phyloP scores from a whole-genome alignment of 1,140 invertebrate species.

The Platorchestia sp. region DNA sequence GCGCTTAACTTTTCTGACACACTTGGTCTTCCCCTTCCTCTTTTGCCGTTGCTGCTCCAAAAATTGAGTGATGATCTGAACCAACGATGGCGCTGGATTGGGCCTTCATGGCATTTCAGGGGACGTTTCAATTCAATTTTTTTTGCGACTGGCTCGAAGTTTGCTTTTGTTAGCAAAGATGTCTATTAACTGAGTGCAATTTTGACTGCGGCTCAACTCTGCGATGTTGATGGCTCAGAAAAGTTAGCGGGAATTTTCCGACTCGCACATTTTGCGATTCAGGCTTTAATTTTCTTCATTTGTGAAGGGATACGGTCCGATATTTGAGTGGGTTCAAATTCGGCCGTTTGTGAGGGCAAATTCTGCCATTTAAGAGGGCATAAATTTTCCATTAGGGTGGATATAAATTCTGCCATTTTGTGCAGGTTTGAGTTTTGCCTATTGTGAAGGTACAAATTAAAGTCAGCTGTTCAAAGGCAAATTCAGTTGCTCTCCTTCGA shows the following conservation, averaged over 20 bases:
- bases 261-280: background rate
- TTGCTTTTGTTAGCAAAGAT: background rate
- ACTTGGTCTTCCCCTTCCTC: background rate
- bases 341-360: background rate
- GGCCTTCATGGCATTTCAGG: background rate
- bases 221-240: background rate
- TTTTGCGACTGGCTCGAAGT: background rate
- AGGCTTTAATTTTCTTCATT: background rate
- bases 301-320: background rate
- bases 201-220: background rate
- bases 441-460: too few relatives aligned
- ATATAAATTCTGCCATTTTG: too few relatives aligned
- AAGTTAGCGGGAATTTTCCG: background rate
- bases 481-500: too few relatives aligned
- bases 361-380: too few relatives aligned
- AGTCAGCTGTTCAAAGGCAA: too few relatives aligned
- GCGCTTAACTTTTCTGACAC: too few relatives aligned
- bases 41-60: background rate
- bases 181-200: background rate
- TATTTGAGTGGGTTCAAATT: too few relatives aligned
- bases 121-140: background rate
- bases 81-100: background rate
- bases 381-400: too few relatives aligned
- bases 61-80: background rate
- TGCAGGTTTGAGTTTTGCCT: too few relatives aligned